Evolutionary conservation across 2,888 invertebrate species (phyloP).

Genomic region (Ophion ventricosus): DNA sequence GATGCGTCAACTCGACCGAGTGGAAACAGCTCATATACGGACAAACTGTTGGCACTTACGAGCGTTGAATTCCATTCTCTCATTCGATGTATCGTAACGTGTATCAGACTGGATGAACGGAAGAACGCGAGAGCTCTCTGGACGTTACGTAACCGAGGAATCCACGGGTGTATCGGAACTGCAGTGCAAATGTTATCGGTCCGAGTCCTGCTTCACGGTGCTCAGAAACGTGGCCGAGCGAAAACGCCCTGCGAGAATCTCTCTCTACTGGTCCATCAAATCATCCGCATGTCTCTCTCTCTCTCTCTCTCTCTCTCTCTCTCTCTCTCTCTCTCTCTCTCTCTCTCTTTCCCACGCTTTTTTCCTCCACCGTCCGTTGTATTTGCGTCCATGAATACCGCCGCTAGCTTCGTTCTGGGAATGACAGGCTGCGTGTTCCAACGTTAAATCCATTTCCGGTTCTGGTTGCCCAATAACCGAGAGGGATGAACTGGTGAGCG

Average conservation of each 20-base stretch:
- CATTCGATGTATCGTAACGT: neutral
- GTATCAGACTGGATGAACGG: neutral
- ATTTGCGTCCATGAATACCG: slow-evolving; percentile 48
- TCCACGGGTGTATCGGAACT: slow-evolving; percentile 18
- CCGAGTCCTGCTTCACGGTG: neutral
- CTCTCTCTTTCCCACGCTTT: neutral
- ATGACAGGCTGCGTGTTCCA: slow-evolving; percentile 67
- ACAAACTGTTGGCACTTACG: slow-evolving; percentile 22
- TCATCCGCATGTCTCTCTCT: neutral
- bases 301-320: slow-evolving; percentile 1
- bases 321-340: neutral
- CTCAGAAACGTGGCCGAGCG: slow-evolving; percentile 22
- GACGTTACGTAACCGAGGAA: neutral
- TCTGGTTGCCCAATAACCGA: slow-evolving; percentile 20
- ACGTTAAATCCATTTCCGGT: slow-evolving; percentile 38
- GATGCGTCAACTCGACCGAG: neutral
- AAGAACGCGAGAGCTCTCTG: neutral
- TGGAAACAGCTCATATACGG: neutral
- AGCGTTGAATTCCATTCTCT: slow-evolving; percentile 36
- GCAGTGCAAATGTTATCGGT: slow-evolving; percentile 14
- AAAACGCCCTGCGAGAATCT: slow-evolving; percentile 27
- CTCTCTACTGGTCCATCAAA: slow-evolving; percentile 20
- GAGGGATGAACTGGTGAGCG: neutral
- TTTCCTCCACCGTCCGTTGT: neutral
- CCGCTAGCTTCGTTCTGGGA: slow-evolving; percentile 71